Base-by-base conservation (phyloP, 1,140 invertebrate genomes). In the Ceratosolen fusciceps region DNA sequence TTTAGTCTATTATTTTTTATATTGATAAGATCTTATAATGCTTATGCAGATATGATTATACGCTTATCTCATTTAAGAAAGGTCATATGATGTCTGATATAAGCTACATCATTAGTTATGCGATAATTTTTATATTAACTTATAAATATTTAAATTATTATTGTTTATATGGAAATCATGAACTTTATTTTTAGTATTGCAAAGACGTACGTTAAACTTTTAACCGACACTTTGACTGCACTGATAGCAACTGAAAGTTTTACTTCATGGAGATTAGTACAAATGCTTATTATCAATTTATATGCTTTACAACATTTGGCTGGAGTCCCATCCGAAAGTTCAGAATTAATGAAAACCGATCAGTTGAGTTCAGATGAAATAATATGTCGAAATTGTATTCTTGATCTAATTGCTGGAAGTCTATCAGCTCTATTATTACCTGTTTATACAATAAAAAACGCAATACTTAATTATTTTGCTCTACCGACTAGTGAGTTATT, bases 161-260 rank as follows among this genome's bases (percentile, higher is more conserved):
- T 60, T 65, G 26, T n/a, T 37, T 65, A 37, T n/a, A 65, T 37
- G 14, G 3, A 34, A 2, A 37, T n/a, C 10, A 37, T 37, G 37
- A 74, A 60, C n/a, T 34, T 72, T 54, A 65, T 54, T 76, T 80
- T 65, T 26, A 80, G 77, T 39, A 31, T 77, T 31, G 94, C 94
- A 2, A 88, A 90, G 21, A 88, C 90, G 2, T 90, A 94, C 37
- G 91, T 93, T 26, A 92, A 91, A 85, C 92, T 90, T 54, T 91
- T 95, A 31, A 93, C 93, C n/a, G 91, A 93, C 12, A 93, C 93
- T 43, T 88, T 96, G 72, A 95, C 94, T 3, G 92, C 94, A 1
- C 91, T 96, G 54, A 92, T 96, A 1, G 95, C 94, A 0, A 95
- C 95, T 0, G 94, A 96, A 84, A 94, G 93, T 84, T 94, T 96